Percentiles rank a stretch among this genome's conserved stretches.
Evolutionary conservation across 1,140 invertebrate species (phyloP).

Genomic region (Bombus haemorrhoidalis): DNA sequence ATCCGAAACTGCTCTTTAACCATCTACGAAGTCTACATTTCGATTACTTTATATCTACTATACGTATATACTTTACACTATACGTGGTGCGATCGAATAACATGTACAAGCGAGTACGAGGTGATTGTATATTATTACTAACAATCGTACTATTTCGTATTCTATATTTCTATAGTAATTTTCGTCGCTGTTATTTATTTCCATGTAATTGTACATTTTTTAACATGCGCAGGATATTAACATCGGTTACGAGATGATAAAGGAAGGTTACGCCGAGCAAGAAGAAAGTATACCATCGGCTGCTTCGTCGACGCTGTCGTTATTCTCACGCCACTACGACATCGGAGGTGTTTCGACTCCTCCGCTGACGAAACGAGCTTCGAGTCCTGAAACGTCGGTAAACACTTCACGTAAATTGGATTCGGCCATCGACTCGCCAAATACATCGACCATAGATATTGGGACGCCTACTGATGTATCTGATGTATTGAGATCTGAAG

Average conservation of each 20-base stretch:
- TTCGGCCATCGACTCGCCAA: neutral
- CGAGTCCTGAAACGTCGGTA: neutral
- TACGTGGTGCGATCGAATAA: too few species aligned
- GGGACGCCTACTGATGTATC: neutral
- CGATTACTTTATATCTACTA: too few species aligned
- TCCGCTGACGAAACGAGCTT: neutral
- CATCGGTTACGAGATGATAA: conserved; percentile 68
- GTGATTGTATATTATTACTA: too few species aligned
- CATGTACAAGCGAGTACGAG: too few species aligned
- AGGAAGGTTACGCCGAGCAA: conserved; percentile 55
- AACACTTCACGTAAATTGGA: neutral
- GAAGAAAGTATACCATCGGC: neutral
- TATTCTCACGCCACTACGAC: neutral
- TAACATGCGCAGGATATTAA: conserved; percentile 42
- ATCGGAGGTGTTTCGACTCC: neutral
- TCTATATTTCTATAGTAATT: too few species aligned
- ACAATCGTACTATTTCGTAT: too few species aligned
- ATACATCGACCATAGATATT: neutral
- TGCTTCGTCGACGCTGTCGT: neutral
- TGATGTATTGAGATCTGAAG: accelerated
- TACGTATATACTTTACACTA: too few species aligned
- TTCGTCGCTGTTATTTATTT: neutral
- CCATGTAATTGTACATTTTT: neutral
- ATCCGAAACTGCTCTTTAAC: too few species aligned
- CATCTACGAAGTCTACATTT: too few species aligned